These are phyloP conservation scores for Phyllopteryx taeniolatus DNA, from an alignment of 2,113 vertebrate species.

Conservation along the genomic window DNA sequence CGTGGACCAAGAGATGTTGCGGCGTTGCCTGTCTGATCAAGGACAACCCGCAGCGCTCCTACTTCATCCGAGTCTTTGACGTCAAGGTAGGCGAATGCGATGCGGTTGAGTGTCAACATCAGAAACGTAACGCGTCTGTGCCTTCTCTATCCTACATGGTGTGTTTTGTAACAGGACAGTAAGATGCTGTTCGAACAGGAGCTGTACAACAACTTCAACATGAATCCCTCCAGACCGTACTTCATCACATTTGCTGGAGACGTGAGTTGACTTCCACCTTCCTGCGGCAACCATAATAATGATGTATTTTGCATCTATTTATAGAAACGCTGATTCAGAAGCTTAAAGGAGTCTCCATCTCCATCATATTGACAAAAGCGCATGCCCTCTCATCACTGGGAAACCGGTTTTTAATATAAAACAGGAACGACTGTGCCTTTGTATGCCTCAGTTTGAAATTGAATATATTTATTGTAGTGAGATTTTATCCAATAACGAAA, in stretches of 20 bases:
- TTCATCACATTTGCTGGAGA: constrained; percentile 96
- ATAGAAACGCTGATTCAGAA: not conserved
- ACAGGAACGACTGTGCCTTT: no score
- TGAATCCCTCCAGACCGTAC: constrained; percentile 81
- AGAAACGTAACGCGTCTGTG: not conserved
- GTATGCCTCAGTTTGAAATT: not conserved
- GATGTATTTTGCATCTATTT: not conserved
- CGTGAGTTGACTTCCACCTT: constrained; percentile 63
- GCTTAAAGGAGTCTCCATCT: not conserved
- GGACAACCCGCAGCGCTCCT: constrained; percentile 92
- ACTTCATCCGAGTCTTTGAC: constrained; percentile 94
- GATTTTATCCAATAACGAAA: not conserved
- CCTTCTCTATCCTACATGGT: not conserved
- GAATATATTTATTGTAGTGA: not conserved
- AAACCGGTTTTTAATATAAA: not conserved
- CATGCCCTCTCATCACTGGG: not conserved
- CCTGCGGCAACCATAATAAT: not conserved
- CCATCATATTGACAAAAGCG: not conserved
- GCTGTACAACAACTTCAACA: constrained; percentile 87
- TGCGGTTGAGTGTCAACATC: not conserved
- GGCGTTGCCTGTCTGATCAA: constrained; percentile 96
- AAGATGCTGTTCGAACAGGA: constrained; percentile 90
- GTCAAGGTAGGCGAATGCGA: constrained; percentile 80
- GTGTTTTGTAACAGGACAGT: constrained; percentile 77
- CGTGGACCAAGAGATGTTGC: constrained; percentile 91